Percentiles rank a stretch among this genome's conserved stretches.
Evolutionary conservation across 2,797 vertebrate species (phyloP).

Genomic region (Graptemys geographica): DNA sequence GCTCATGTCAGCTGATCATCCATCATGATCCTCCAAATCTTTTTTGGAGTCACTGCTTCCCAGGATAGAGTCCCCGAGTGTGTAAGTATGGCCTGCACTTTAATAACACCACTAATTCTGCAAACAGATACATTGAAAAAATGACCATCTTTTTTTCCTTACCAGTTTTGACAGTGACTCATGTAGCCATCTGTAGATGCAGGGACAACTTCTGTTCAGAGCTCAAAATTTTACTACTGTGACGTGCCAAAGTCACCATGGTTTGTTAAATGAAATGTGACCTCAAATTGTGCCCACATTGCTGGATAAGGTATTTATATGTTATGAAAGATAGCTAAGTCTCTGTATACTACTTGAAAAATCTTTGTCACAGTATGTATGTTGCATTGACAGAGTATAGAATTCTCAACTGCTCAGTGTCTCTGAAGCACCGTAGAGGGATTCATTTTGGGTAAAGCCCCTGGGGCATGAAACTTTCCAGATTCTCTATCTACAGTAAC

Average conservation of each 20-base stretch:
- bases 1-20: not conserved
- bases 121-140: not conserved
- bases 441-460: not conserved
- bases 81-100: not conserved
- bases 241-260: not conserved
- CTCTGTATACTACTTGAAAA: not conserved
- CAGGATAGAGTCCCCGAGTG: not conserved
- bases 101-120: not conserved
- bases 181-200: not conserved
- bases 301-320: not conserved
- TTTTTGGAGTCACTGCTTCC: not conserved
- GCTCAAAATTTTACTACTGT: not conserved
- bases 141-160: not conserved
- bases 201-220: not conserved
- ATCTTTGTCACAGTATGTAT: not conserved
- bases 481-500: not conserved
- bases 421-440: not conserved
- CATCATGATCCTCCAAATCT: not conserved
- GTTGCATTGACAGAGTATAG: not conserved
- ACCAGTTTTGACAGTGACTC: not conserved
- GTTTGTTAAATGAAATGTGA: not conserved
- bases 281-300: not conserved
- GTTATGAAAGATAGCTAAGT: not conserved
- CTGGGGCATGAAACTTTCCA: not conserved
- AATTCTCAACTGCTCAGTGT: not conserved